These are phyloP conservation scores for Sinella curviseta DNA, from an alignment of 1,140 invertebrate genomes.

Conservation along the genomic window DNA sequence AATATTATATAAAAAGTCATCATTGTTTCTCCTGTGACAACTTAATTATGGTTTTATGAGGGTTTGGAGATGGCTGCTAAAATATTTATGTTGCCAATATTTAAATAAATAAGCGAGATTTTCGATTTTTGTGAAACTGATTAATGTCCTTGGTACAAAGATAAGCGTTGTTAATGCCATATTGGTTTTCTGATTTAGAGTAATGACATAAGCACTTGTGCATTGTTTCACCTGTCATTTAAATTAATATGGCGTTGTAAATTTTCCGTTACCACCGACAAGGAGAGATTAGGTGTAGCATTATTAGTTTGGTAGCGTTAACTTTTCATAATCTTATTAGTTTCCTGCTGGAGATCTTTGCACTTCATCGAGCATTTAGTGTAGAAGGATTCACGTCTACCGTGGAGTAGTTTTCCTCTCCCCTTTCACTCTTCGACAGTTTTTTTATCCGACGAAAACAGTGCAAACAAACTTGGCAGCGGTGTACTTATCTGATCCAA, in stretches of 20 bases:
- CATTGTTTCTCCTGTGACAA: too few relatives aligned
- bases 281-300: not conserved
- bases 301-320: too few relatives aligned
- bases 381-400: not conserved
- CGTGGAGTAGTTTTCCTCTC: not conserved
- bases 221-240: slow-evolving; percentile 21
- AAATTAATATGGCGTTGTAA: not conserved
- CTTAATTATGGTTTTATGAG: too few relatives aligned
- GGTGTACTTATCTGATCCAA: slow-evolving; percentile 15
- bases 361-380: not conserved
- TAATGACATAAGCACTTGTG: not conserved
- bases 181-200: not conserved
- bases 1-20: too few relatives aligned
- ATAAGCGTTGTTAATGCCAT: too few relatives aligned
- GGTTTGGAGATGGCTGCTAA: too few relatives aligned
- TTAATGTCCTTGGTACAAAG: too few relatives aligned
- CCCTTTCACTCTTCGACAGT: slow-evolving; percentile 1
- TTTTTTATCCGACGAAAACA: not conserved
- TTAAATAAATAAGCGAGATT: too few relatives aligned
- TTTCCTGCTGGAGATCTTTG: not conserved
- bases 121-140: too few relatives aligned
- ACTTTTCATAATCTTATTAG: too few relatives aligned
- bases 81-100: too few relatives aligned
- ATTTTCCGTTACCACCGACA: not conserved
- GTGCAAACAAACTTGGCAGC: slow-evolving; percentile 11